Base-by-base conservation (phyloP, 2,888 invertebrate genomes). In the Cephus spinipes region DNA sequence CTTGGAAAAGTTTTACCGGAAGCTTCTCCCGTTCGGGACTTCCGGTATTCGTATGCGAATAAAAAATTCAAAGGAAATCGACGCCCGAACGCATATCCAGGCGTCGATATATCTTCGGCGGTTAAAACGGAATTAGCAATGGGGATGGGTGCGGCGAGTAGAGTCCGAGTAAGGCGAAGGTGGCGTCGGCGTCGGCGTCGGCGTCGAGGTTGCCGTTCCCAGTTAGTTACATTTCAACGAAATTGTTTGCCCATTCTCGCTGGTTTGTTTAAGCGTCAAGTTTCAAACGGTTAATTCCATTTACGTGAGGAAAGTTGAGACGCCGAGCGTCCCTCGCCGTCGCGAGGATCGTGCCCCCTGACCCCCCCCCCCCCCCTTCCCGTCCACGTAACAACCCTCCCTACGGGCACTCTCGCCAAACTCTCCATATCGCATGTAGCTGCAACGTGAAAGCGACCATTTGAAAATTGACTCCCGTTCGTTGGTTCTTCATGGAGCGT, bases 241-340 rank as follows among this genome's bases (percentile, higher is more conserved):
- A 83, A 86, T 83, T 86, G 82, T 85, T 86, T 85, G 85, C 79
- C 74, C 73, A 74, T 79, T 79, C 79, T 81, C 77, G 79, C 79
- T 77, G 82, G 85, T 85, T 85, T 85, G 85, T 85, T 87, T 85
- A 83, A 85, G 86, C 83, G 83, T 83, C 80, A 81, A 85, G 83
- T 85, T 85, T 83, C 84, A 80, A 83, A 83, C 85, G 83, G 85
- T 86, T 88, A 86, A 88, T 87, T 85, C 83, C 86, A 87, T 86
- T 87, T 86, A 81, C 81, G 83, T 73, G 73, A 73, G 76, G 76
- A 74, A 33, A 30, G 30, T 73, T 34, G 77, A 77, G 79, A 75
- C 40, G 40, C 40, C 40, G 40, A 55, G 40, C 40, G 40, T 55
- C 40, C 40, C 23, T 15, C 23, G 23, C 40, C 40, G 23, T 23